phyloP scores from a whole-genome alignment of 2,888 invertebrate species.

The Ophion slaviceki region DNA sequence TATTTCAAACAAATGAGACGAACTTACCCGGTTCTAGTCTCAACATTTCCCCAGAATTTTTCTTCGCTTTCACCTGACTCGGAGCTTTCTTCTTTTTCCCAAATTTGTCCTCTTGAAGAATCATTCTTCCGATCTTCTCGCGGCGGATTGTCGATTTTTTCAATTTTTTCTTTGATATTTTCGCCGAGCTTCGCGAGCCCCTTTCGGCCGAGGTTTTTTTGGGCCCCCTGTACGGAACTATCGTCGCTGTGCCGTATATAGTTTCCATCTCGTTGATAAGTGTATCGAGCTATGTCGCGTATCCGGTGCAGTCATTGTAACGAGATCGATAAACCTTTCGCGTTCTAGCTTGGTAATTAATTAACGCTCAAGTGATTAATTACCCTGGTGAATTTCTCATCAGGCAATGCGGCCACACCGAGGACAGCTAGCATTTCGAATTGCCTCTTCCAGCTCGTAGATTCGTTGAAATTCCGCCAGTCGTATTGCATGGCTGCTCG shows the following conservation, averaged over 20 bases:
- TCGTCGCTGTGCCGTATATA: constrained; percentile 66
- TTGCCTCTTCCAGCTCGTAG: constrained; percentile 56
- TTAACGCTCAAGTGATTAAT: neutral
- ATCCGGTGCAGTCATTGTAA: neutral
- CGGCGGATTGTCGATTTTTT: constrained; percentile 4
- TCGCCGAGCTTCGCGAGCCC: neutral
- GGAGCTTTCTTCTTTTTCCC: constrained; percentile 4
- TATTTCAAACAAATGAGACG: neutral
- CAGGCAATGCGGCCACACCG: constrained; percentile 63
- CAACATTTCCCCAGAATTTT: constrained; percentile 14
- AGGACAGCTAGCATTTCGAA: constrained; percentile 64
- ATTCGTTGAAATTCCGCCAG: constrained; percentile 62
- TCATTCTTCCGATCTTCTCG: neutral
- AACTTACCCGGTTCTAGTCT: constrained; percentile 61
- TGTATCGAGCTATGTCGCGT: constrained; percentile 51
- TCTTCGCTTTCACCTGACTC: constrained; percentile 5
- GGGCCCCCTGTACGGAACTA: constrained; percentile 49
- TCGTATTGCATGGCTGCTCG: constrained; percentile 65
- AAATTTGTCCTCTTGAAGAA: neutral
- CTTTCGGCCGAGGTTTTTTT: neutral
- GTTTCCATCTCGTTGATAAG: constrained; percentile 67
- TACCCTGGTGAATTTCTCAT: constrained; percentile 63
- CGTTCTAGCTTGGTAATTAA: neutral
- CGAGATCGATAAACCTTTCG: constrained; percentile 4
- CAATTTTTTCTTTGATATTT: neutral